phyloP scores from a whole-genome alignment of 2,888 invertebrate genomes.

The Zonitis immaculata region DNA sequence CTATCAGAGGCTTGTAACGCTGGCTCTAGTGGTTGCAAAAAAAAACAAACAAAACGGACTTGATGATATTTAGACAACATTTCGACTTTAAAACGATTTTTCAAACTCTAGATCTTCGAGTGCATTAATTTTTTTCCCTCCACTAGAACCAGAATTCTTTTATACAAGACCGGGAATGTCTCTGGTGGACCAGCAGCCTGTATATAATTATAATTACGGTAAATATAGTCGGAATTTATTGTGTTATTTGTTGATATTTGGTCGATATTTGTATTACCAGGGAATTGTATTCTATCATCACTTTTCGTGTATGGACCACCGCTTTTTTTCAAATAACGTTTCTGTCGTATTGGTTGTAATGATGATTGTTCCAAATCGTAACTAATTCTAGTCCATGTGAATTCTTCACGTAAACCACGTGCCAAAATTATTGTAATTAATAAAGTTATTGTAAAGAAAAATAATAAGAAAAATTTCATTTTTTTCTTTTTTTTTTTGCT shows the following conservation, averaged over 20 bases:
- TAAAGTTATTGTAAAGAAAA: not conserved
- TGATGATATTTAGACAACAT: no score
- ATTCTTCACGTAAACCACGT: slow-evolving; percentile 41
- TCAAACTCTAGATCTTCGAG: no score
- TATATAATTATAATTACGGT: slow-evolving; percentile 8
- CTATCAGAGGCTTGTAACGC: no score
- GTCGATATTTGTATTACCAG: not conserved
- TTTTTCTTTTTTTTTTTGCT: no score
- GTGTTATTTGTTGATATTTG: not conserved
- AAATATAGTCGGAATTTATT: slow-evolving; percentile 5
- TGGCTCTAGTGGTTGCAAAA: no score
- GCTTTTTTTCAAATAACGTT: not conserved
- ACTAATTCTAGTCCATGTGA: slow-evolving; percentile 43
- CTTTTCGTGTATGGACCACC: not conserved
- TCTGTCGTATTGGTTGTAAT: slow-evolving; percentile 5
- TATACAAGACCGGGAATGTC: no score
- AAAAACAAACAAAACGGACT: no score
- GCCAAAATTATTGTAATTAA: not conserved
- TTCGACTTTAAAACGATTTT: no score
- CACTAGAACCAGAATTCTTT: no score
- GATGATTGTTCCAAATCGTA: slow-evolving; percentile 24
- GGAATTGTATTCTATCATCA: not conserved
- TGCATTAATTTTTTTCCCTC: no score
- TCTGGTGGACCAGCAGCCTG: no score
- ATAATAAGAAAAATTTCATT: slow-evolving; percentile 9